phyloP scores from a whole-genome alignment of 2,797 vertebrate species.

The Anabacerthia variegaticeps region DNA sequence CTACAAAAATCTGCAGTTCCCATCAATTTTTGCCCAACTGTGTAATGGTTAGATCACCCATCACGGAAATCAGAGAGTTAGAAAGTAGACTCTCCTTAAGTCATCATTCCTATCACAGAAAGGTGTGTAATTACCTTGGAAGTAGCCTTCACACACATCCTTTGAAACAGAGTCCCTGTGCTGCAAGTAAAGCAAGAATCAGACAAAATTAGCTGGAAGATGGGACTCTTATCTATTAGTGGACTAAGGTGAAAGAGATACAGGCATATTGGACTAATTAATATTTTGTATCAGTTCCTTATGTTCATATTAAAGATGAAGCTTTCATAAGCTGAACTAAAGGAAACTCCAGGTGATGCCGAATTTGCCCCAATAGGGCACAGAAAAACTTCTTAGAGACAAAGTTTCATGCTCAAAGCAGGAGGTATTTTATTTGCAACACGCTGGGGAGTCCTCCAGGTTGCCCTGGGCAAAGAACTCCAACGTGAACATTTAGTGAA shows the following conservation, averaged over 20 bases:
- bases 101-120: neutral
- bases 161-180: neutral
- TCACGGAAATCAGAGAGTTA: neutral
- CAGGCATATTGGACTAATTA: neutral
- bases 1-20: neutral
- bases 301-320: neutral
- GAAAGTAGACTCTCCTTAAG: neutral
- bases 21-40: neutral
- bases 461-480: too few species aligned
- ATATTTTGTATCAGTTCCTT: neutral
- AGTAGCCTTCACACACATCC: neutral
- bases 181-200: neutral
- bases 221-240: neutral
- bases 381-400: too few species aligned
- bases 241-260: neutral
- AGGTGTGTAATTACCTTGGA: neutral
- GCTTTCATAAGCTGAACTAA: neutral
- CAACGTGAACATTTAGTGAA: too few species aligned
- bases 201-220: neutral
- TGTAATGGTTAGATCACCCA: neutral
- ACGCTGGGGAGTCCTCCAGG: too few species aligned
- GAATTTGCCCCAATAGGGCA: too few species aligned
- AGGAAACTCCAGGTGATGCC: neutral
- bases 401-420: too few species aligned
- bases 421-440: too few species aligned